Evolutionary conservation across 1,140 invertebrate genomes (phyloP).

Genomic region (Formica exsecta): DNA sequence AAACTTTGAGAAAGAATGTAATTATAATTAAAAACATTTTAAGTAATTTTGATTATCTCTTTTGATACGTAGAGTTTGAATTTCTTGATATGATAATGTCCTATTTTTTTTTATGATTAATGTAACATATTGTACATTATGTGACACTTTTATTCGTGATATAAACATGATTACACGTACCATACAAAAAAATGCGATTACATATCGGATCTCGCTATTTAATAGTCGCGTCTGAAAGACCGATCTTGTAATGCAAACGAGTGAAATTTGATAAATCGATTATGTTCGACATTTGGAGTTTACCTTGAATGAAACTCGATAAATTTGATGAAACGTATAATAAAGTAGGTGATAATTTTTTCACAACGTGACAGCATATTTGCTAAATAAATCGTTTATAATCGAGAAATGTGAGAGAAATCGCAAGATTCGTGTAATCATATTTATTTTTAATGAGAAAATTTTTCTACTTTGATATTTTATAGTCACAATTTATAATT

Average conservation of each 20-base stretch:
- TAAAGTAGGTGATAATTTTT: neutral
- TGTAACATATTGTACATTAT: neutral
- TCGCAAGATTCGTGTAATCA: neutral
- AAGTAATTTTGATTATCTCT: neutral
- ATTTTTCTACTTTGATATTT: neutral
- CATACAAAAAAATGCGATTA: constrained; percentile 15
- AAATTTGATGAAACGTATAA: constrained; percentile 43
- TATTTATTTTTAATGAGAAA: neutral
- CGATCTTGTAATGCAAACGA: neutral
- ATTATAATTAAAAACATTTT: neutral
- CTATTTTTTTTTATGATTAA: constrained; percentile 1
- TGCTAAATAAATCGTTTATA: neutral
- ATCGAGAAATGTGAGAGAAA: neutral
- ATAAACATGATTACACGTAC: constrained; percentile 24
- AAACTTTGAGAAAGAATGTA: neutral
- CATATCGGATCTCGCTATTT: neutral
- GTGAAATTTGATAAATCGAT: neutral
- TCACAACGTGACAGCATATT: neutral
- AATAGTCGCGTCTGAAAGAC: neutral
- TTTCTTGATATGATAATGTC: neutral
- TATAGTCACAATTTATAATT: neutral
- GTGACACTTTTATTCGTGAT: neutral
- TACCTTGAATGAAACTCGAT: constrained; percentile 25
- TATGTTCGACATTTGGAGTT: neutral
- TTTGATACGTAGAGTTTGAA: neutral